phyloP scores from a whole-genome alignment of 2,888 invertebrate genomes.

The Harpalus rubripes region DNA sequence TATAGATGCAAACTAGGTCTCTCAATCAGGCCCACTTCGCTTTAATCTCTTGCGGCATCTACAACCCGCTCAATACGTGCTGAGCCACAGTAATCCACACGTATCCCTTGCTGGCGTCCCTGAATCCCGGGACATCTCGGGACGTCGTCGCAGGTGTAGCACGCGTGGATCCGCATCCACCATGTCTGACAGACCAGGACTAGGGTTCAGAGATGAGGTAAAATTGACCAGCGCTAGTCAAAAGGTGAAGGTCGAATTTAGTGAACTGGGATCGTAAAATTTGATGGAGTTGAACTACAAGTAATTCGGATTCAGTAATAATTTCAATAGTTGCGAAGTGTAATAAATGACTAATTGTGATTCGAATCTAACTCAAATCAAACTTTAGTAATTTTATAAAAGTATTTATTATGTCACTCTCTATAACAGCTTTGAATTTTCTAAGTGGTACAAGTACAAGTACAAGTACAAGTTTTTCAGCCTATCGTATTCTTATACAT shows the following conservation, averaged over 20 bases:
- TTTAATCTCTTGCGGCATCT: slow-evolving; percentile 21
- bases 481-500: too few relatives aligned
- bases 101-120: background rate
- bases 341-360: too few relatives aligned
- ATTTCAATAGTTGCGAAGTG: too few relatives aligned
- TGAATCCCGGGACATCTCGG: background rate
- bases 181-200: slow-evolving; percentile 1
- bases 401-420: too few relatives aligned
- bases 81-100: slow-evolving; percentile 13
- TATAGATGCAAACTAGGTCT: background rate
- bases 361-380: too few relatives aligned
- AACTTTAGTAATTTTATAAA: too few relatives aligned
- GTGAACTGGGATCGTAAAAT: too few relatives aligned
- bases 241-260: slow-evolving; percentile 11
- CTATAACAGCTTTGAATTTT: too few relatives aligned
- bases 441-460: too few relatives aligned
- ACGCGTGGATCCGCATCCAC: background rate
- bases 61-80: slow-evolving; percentile 36
- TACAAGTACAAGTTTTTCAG: too few relatives aligned
- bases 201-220: background rate
- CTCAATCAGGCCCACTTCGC: background rate
- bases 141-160: slow-evolving; percentile 1
- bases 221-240: background rate
- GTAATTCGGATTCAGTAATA: too few relatives aligned
- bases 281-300: too few relatives aligned